Percentiles rank a stretch among this genome's conserved stretches.
These are phyloP conservation scores for Cheilosia soror DNA, from an alignment of 2,888 invertebrate species.

Conservation along the genomic window DNA sequence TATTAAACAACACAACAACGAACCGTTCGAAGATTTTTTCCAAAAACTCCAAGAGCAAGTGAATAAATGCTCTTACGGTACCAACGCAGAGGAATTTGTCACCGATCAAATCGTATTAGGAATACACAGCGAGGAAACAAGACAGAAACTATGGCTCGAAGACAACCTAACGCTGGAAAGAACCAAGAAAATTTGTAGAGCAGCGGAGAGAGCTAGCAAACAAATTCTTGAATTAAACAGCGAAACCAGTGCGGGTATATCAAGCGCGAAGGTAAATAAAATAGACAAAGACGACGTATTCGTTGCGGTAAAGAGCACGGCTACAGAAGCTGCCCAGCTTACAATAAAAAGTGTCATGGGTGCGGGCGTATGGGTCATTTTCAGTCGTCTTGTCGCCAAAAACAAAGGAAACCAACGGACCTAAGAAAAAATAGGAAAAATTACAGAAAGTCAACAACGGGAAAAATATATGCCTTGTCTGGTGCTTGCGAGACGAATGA, in stretches of 20 bases:
- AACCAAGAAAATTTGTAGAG: constrained; percentile 30
- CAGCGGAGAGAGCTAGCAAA: constrained; percentile 37
- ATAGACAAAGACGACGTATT: constrained; percentile 7
- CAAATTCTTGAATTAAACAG: constrained; percentile 22
- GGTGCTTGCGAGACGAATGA: not conserved
- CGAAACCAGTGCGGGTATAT: not conserved
- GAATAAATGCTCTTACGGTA: constrained; percentile 1
- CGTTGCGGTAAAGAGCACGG: constrained; percentile 36
- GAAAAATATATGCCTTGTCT: constrained; percentile 3
- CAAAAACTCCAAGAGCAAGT: constrained; percentile 13
- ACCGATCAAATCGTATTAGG: constrained; percentile 13
- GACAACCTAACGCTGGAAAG: constrained; percentile 19
- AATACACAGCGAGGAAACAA: constrained; percentile 8
- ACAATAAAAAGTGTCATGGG: constrained; percentile 20
- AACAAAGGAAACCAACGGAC: not conserved
- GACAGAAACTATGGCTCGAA: constrained; percentile 24
- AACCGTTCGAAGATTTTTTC: not conserved
- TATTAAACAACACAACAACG: not conserved
- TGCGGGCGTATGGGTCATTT: constrained; percentile 30
- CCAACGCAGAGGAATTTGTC: constrained; percentile 1
- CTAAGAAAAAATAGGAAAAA: constrained; percentile 7
- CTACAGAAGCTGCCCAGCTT: constrained; percentile 33
- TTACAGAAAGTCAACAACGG: not conserved
- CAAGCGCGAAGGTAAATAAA: not conserved
- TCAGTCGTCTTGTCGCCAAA: constrained; percentile 7